A percentile compares a stretch with the other conserved stretches of the same genome.
These are phyloP conservation scores for Didymodactylos carnosus DNA, from an alignment of 2,888 invertebrate genomes.

Conservation along the genomic window DNA sequence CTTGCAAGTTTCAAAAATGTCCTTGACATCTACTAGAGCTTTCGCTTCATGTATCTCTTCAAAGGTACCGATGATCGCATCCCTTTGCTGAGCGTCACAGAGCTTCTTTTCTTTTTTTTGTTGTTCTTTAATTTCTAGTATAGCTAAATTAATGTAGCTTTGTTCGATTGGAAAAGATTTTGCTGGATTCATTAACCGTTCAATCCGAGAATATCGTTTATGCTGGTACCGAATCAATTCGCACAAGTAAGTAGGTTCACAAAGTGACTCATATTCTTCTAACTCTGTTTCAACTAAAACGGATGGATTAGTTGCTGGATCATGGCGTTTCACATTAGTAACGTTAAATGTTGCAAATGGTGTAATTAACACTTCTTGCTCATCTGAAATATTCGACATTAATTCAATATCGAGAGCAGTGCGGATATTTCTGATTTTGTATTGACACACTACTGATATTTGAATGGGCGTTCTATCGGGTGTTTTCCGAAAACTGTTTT, in stretches of 20 bases:
- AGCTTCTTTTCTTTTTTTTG: background rate
- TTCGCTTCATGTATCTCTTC: background rate
- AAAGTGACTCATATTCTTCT: background rate
- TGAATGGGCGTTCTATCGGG: no score
- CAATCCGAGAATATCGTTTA: background rate
- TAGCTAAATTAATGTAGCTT: background rate
- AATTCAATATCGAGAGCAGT: no score
- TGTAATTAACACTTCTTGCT: no score
- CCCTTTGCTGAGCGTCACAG: background rate
- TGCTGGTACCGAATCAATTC: background rate
- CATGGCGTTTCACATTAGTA: no score
- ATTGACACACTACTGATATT: no score
- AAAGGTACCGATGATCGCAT: background rate
- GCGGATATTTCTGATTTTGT: no score
- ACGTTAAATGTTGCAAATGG: no score
- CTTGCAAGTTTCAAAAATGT: background rate
- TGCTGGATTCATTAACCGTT: background rate
- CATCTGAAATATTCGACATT: no score
- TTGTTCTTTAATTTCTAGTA: background rate
- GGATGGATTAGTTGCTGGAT: no score
- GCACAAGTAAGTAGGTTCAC: background rate
- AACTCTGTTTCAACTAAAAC: no score
- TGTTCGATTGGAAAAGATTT: background rate
- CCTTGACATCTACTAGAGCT: background rate
- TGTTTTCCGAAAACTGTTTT: no score